phyloP scores from a whole-genome alignment of 2,888 invertebrate species.

The Phengaris alcon region DNA sequence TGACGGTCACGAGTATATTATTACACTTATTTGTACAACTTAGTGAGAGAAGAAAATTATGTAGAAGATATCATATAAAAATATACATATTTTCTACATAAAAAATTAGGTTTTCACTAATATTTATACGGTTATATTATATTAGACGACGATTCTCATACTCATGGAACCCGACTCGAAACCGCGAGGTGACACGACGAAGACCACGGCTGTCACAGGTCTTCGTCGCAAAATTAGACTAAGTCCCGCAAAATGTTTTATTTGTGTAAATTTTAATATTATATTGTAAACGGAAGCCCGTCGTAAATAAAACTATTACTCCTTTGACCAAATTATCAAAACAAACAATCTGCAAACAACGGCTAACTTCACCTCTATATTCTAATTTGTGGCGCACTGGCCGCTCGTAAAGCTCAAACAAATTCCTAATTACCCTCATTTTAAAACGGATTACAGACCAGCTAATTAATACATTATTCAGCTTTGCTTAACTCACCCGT shows the following conservation, averaged over 20 bases:
- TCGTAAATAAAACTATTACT: not conserved
- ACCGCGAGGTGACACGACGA: too few relatives aligned
- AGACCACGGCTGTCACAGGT: too few relatives aligned
- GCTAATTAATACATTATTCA: conserved; percentile 1
- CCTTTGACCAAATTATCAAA: not conserved
- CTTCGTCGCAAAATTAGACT: too few relatives aligned
- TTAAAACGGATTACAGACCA: conserved; percentile 1
- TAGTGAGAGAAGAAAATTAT: not conserved
- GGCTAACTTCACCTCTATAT: conserved; percentile 5
- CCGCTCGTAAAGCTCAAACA: conserved; percentile 6
- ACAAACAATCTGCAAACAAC: conserved; percentile 4
- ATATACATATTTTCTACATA: not conserved
- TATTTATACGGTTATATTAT: too few relatives aligned
- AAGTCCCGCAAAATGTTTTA: too few relatives aligned
- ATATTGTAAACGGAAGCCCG: not conserved
- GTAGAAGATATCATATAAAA: too few relatives aligned
- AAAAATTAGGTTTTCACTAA: too few relatives aligned
- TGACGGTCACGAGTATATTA: not conserved
- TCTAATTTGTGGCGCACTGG: conserved; percentile 9
- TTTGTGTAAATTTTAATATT: not conserved
- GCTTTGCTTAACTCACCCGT: not conserved
- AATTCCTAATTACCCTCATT: not conserved
- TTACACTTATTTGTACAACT: not conserved
- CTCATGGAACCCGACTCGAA: too few relatives aligned
- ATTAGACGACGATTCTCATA: too few relatives aligned